Evolutionary conservation across 1,140 invertebrate genomes (phyloP), one percentile per base, ranked within the genome.

Genomic region (Drosophila tropicalis): DNA sequence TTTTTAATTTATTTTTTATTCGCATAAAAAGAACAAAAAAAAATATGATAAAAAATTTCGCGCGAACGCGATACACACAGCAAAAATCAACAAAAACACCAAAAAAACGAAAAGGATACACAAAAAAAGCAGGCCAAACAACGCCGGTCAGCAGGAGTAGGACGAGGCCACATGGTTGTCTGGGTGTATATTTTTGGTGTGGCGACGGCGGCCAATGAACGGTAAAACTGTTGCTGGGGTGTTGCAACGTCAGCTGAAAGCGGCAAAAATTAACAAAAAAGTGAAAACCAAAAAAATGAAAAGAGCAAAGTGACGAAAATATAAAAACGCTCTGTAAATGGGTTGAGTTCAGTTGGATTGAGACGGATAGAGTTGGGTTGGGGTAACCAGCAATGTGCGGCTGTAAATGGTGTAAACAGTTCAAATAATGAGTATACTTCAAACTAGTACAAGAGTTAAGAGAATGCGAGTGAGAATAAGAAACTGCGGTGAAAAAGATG

Each of bases 1-100:
- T 87, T 89, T 87, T 87, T 89, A 80, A 89, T 84, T 90, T 84
- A 80, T 84, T 87, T 89, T 87, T 87, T 87, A 84, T 87, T 87
- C 67, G 67, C 67, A 70, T 58, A 80, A 89, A 76, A 77, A 85
- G 70, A 36, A 69, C 70, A 81, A 81, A 83, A 81, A 81, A 83
- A 82, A 66, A 71, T 79, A 75, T 71, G 57, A 60, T 66, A 80
- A 89, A 85, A 76, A 71, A 44, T 55, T 56, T 19, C 67, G 67
- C 72, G 72, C 71, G 82, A 81, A 79, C 67, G 66, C 56, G 55
- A 70, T 70, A 67, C 61, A 56, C 64, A 80, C 55, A 70, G 73
- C 84, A 81, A 56, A 89, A 87, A 89, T 89, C 80, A 78, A 67
- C 70, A 57, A 68, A 80, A 76, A 70, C 25, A 41, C 47, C 41